These are phyloP conservation scores for Sphenodon punctatus DNA, from an alignment of 2,797 vertebrate species.

Conservation along the genomic window DNA sequence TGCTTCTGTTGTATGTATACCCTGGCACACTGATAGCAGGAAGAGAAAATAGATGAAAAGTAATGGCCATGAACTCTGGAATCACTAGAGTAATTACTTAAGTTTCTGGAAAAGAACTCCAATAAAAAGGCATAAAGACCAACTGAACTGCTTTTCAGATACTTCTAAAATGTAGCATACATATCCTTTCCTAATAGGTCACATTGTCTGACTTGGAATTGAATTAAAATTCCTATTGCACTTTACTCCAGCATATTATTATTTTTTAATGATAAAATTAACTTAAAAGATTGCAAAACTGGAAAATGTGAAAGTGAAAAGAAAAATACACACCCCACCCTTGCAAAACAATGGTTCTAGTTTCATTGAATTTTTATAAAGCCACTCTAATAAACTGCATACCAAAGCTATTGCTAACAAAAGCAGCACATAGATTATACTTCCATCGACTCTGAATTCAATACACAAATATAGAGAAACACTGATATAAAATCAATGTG, in stretches of 20 bases:
- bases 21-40: too few species aligned
- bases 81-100: not conserved
- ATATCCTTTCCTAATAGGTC: not conserved
- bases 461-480: not conserved
- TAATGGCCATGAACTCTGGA: not conserved
- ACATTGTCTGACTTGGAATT: not conserved
- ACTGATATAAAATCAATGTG: constrained; percentile 36
- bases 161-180: not conserved
- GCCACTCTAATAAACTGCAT: constrained; percentile 8
- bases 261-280: too few species aligned
- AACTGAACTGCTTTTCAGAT: not conserved
- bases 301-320: too few species aligned
- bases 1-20: not conserved
- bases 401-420: not conserved
- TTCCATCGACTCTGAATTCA: not conserved
- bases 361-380: too few species aligned
- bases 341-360: too few species aligned
- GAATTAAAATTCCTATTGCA: not conserved
- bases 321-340: too few species aligned
- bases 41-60: too few species aligned
- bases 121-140: not conserved
- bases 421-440: not conserved
- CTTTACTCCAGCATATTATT: too few species aligned
- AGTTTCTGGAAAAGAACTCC: not conserved
- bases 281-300: too few species aligned